Base-by-base conservation (phyloP, 2,797 vertebrate species). In the Alectoris magna region DNA sequence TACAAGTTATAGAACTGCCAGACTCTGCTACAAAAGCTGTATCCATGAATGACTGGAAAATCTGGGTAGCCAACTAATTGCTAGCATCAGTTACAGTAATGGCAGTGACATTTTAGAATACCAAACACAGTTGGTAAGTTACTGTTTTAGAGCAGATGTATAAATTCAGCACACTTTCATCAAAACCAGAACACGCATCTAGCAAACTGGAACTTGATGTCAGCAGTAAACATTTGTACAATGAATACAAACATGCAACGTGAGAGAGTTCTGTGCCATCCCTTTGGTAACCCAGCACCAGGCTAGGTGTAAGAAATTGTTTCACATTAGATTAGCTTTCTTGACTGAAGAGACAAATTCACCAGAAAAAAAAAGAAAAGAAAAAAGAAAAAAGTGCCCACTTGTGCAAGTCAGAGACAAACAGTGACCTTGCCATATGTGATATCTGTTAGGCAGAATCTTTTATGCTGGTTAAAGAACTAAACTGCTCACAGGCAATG, bases 121-220 rank as follows among this genome's bases (percentile, higher is more conserved):
- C 26, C 72, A 70, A 84, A 58, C 67, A 21, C 63, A 36, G 84
- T 62, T 82, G 80, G 70, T 58, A 79, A 87, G 92, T 68, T 49
- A 46, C 79, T 93, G 81, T 84, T 94, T 92, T 58, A 58, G 76
- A 64, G 70, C 63, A 95, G 88, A 85, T 91, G 39, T 53, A 86
- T 53, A 76, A 90, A 92, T 91, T 92, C 94, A 94, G 84, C 73
- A 73, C 64, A 51, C 79, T 92, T 86, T 76, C 63, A 86, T 88
- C 87, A 70, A 92, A 93, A 81, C 14, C 87, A 84, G 79, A 95
- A 71, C 67, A 17, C 0, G 39, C 51, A 63, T 19, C 29, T 4
- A 60, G 82, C 76, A 81, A 75, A 85, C 9, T 79, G 69, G 67
- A 81, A 26, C 83, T 92, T 6, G 15, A 16, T 60, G 88, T 81